Evolutionary conservation across 2,888 invertebrate species (phyloP).

Genomic region (Callyntrura sp.): DNA sequence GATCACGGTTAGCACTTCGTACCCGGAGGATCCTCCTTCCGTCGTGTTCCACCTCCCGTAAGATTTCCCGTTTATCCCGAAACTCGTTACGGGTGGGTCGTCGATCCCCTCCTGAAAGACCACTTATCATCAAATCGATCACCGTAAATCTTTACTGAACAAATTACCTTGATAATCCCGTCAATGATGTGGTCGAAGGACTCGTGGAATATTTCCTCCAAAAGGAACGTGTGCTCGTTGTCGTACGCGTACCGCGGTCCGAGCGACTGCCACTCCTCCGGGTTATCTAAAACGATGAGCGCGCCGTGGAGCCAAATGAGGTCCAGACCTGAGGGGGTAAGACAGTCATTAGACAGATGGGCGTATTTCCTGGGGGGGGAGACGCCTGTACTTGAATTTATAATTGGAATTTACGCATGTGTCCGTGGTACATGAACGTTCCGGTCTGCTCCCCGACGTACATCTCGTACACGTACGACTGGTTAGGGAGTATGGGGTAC

Average conservation of each 20-base stretch:
- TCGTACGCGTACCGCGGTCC: conserved; percentile 45
- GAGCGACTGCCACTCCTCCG: conserved; percentile 3
- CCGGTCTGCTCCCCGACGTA: conserved; percentile 75
- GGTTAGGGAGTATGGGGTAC: conserved; percentile 71
- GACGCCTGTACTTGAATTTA: too few relatives aligned
- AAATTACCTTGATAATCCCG: conserved; percentile 20
- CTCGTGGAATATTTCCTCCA: conserved; percentile 53
- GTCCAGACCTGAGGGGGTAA: too few relatives aligned
- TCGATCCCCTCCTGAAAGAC: conserved; percentile 41
- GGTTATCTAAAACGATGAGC: conserved; percentile 37
- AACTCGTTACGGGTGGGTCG: not conserved
- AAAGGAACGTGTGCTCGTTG: not conserved
- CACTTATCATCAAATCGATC: too few relatives aligned
- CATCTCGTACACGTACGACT: conserved; percentile 69
- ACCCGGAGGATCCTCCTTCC: conserved; percentile 59
- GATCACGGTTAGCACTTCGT: conserved; percentile 68
- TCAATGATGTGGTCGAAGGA: not conserved
- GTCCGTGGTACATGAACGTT: conserved; percentile 80
- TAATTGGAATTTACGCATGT: too few relatives aligned
- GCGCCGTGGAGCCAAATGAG: conserved; percentile 77
- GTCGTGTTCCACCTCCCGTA: conserved; percentile 70
- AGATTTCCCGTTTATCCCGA: conserved; percentile 63
- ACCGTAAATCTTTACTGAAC: too few relatives aligned
- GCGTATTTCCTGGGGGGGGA: too few relatives aligned
- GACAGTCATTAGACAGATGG: too few relatives aligned